Percentiles rank a stretch among this genome's conserved stretches.
Evolutionary conservation across 2,113 vertebrate genomes (phyloP).

Genomic region (Callopanchax toddi): DNA sequence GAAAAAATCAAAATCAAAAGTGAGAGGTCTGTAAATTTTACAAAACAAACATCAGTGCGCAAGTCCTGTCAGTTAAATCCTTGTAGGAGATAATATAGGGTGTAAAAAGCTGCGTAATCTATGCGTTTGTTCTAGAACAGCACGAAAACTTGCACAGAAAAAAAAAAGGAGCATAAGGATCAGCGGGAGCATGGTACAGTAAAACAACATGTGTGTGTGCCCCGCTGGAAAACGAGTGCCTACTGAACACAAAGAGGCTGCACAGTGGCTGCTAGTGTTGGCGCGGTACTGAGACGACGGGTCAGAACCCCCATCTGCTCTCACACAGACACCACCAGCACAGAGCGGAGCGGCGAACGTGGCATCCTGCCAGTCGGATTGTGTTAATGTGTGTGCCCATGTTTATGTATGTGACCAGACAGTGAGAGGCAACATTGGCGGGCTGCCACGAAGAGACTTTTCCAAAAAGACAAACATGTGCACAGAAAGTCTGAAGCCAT

Average conservation of each 20-base stretch:
- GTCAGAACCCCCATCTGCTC: conserved; percentile 72
- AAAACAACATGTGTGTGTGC: conserved; percentile 8
- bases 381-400: conserved; percentile 40
- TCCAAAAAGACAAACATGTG: conserved; percentile 46
- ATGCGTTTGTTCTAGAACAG: neutral
- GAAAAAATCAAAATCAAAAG: too few relatives aligned
- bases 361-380: conserved; percentile 58
- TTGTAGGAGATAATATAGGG: too few relatives aligned
- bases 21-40: neutral
- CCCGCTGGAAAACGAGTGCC: conserved; percentile 38
- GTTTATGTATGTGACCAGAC: conserved; percentile 55
- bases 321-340: conserved; percentile 29
- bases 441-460: conserved; percentile 42
- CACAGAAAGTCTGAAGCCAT: conserved; percentile 22
- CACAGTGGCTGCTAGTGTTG: conserved; percentile 57
- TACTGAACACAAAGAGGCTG: conserved; percentile 57
- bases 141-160: neutral
- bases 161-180: neutral
- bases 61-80: too few relatives aligned
- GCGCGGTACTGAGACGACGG: conserved; percentile 51
- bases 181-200: conserved; percentile 5
- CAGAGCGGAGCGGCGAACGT: conserved; percentile 42
- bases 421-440: conserved; percentile 62
- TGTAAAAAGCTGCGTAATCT: neutral
- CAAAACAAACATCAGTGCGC: neutral